A percentile compares a stretch with the other conserved stretches of the same genome.
Conservation (phyloP, 1,140 invertebrate genomes). For the Drosophila parabipectinata region DNA sequence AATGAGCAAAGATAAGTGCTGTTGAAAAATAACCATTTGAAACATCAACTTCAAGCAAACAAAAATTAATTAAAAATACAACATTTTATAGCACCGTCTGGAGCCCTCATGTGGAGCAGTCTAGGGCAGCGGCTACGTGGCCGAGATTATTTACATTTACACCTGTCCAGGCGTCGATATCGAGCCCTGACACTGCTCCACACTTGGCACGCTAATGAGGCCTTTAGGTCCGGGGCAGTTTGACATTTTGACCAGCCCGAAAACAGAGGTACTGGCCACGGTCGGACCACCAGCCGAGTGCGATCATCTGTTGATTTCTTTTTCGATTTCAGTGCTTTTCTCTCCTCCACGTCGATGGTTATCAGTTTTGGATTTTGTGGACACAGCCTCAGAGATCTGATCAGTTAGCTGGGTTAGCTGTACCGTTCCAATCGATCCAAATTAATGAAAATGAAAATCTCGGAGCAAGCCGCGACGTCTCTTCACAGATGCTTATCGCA, state of each 20-base stretch:
- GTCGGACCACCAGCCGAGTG: constrained; percentile 67
- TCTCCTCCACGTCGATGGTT: constrained; percentile 47
- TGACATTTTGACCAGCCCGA: constrained; percentile 65
- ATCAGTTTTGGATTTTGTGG: constrained; percentile 44
- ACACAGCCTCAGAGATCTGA: constrained; percentile 20
- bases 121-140: constrained; percentile 63
- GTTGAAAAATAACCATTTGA: constrained; percentile 16
- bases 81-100: constrained; percentile 46
- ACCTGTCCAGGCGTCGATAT: constrained; percentile 54
- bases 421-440: constrained; percentile 63
- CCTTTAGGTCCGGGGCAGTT: constrained; percentile 43
- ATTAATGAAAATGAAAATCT: constrained; percentile 70
- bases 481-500: constrained; percentile 62
- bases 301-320: constrained; percentile 64
- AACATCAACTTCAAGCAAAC: constrained; percentile 1
- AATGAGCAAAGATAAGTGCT: constrained; percentile 5
- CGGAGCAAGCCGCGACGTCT: constrained; percentile 1
- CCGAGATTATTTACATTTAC: constrained; percentile 79
- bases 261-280: constrained; percentile 15
- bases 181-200: constrained; percentile 31
- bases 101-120: constrained; percentile 57
- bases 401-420: constrained; percentile 18
- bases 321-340: constrained; percentile 27
- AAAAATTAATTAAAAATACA: constrained; percentile 66
- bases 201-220: constrained; percentile 69